phyloP scores from a whole-genome alignment of 2,888 invertebrate genomes.

The Laspeyria flexula region DNA sequence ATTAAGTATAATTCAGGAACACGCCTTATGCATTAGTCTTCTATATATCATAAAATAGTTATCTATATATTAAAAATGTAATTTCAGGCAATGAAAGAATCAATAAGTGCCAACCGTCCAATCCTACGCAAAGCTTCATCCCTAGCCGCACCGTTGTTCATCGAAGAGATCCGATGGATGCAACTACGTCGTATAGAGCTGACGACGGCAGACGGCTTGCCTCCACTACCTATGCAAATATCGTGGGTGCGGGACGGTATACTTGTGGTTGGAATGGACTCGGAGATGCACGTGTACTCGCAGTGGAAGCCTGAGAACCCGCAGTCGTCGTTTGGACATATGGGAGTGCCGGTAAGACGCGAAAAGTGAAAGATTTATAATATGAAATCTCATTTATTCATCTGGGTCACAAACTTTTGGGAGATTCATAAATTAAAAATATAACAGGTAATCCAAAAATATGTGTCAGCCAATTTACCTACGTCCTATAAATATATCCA shows the following conservation, averaged over 20 bases:
- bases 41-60: not conserved
- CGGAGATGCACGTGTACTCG: slow-evolving; percentile 99
- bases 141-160: slow-evolving; percentile 94
- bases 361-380: not conserved
- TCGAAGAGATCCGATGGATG: slow-evolving; percentile 99
- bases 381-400: too few species aligned
- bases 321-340: slow-evolving; percentile 58
- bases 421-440: too few species aligned
- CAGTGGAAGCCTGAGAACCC: slow-evolving; percentile 95
- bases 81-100: slow-evolving; percentile 93
- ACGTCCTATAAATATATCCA: too few species aligned
- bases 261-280: slow-evolving; percentile 99
- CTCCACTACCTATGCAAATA: slow-evolving; percentile 99
- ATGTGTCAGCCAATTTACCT: too few species aligned
- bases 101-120: slow-evolving; percentile 92
- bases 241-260: slow-evolving; percentile 99
- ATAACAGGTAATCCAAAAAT: too few species aligned
- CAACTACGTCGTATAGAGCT: slow-evolving; percentile 95
- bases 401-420: too few species aligned
- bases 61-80: too few species aligned
- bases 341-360: slow-evolving; percentile 61
- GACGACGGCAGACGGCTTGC: slow-evolving; percentile 97
- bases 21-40: too few species aligned
- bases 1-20: too few species aligned
- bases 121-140: slow-evolving; percentile 96